Percentiles rank a stretch among this genome's conserved stretches.
phyloP scores from a whole-genome alignment of 2,113 vertebrate species.

The Prionailurus viverrinus region DNA sequence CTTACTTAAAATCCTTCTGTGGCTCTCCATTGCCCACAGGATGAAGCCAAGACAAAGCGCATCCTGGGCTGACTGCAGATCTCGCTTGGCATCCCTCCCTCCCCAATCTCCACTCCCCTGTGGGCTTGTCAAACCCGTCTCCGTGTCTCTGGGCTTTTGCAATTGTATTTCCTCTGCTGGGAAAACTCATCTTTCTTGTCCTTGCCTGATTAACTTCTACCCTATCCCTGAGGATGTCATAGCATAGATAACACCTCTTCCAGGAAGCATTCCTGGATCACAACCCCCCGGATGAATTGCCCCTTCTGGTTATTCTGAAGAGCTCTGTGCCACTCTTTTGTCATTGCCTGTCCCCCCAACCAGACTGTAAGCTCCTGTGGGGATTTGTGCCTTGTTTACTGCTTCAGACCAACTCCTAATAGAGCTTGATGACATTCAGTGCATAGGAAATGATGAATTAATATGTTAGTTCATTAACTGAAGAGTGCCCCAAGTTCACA shows the following conservation, averaged over 20 bases:
- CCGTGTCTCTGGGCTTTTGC: background rate
- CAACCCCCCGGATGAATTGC: background rate
- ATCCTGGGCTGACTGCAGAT: background rate
- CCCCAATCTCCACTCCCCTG: accelerated
- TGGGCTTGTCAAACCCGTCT: background rate
- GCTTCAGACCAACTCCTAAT: background rate
- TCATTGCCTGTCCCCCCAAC: background rate
- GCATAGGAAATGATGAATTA: background rate
- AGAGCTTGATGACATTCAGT: background rate
- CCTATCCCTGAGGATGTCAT: background rate
- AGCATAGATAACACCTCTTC: background rate
- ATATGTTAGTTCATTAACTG: background rate
- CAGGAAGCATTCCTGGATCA: background rate
- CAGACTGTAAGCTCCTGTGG: background rate
- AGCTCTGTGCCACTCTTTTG: background rate
- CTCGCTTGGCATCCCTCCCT: background rate
- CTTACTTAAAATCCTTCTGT: background rate
- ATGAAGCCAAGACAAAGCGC: background rate
- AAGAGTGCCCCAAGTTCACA: background rate
- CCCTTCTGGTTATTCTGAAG: background rate
- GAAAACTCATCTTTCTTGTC: background rate
- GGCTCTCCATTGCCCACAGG: background rate
- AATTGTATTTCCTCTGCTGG: background rate
- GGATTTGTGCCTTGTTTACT: no score
- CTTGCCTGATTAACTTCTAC: background rate